A percentile compares a stretch with the other conserved stretches of the same genome.
These are phyloP conservation scores for Phyllostomus hastatus DNA, from an alignment of 2,113 vertebrate species.

Conservation along the genomic window DNA sequence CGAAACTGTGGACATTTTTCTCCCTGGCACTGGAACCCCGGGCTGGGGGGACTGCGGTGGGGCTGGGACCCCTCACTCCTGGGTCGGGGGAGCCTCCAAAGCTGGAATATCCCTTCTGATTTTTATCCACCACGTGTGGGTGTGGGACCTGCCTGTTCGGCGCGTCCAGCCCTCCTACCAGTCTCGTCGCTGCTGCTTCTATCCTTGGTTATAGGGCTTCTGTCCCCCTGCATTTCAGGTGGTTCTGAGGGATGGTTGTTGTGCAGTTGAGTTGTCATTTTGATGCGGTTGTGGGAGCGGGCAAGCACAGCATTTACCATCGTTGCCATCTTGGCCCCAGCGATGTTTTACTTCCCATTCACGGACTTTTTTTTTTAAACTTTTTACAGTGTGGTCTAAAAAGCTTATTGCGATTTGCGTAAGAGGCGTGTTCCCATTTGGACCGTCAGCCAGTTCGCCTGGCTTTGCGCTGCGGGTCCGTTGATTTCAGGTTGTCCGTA, in stretches of 20 bases:
- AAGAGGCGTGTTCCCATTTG: constrained; percentile 76
- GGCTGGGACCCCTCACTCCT: not conserved
- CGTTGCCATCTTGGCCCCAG: not conserved
- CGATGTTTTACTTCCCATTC: constrained; percentile 46
- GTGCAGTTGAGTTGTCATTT: too few relatives aligned
- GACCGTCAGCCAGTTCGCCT: constrained; percentile 48
- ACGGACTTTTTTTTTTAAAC: constrained; percentile 19
- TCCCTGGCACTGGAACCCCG: not conserved
- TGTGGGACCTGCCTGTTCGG: not conserved
- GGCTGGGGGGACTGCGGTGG: not conserved
- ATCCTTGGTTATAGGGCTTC: not conserved
- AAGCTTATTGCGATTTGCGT: constrained; percentile 80
- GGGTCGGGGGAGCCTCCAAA: too few relatives aligned
- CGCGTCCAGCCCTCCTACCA: not conserved
- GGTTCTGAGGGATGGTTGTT: not conserved
- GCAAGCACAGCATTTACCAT: not conserved
- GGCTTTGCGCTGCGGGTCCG: constrained; percentile 52
- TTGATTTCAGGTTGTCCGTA: constrained; percentile 74
- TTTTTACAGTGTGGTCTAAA: constrained; percentile 35
- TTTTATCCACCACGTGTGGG: not conserved
- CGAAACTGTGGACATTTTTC: not conserved
- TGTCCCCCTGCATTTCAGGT: not conserved
- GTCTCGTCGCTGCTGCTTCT: not conserved
- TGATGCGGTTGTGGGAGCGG: not conserved
- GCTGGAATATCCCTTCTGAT: too few relatives aligned